Percentiles rank a stretch among this genome's conserved stretches.
Conservation (phyloP, 2,797 vertebrate genomes). For the Danio tinwini region DNA sequence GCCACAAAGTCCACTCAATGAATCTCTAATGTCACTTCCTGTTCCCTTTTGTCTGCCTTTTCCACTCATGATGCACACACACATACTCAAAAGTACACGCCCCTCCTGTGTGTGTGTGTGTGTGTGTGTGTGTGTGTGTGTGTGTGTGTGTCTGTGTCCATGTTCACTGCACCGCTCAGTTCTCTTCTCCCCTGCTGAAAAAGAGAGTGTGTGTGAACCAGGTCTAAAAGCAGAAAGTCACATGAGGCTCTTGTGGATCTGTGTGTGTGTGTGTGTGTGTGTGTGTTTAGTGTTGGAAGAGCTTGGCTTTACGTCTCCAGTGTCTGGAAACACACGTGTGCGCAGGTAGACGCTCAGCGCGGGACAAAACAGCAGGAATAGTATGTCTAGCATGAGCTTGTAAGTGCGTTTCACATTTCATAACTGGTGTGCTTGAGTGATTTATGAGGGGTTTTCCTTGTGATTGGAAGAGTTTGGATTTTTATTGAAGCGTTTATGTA, state of each 20-base stretch:
- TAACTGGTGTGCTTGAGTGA: background rate
- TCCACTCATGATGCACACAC: background rate
- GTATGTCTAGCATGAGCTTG: constrained; percentile 68
- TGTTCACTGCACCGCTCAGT: constrained; percentile 64
- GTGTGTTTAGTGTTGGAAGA: background rate
- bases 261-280: too few relatives aligned
- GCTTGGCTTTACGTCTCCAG: constrained; percentile 64
- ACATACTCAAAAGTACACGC: constrained; percentile 15
- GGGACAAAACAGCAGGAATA: constrained; percentile 60
- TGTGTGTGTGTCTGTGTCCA: constrained; percentile 35
- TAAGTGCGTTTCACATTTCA: constrained; percentile 67
- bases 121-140: constrained; percentile 19
- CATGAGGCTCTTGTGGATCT: background rate
- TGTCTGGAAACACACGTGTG: background rate
- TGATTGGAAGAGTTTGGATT: too few relatives aligned
- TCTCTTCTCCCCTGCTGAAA: constrained; percentile 25
- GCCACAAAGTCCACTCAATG: constrained; percentile 69
- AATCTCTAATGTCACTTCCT: constrained; percentile 83
- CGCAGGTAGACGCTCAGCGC: constrained; percentile 28
- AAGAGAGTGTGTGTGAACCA: too few relatives aligned
- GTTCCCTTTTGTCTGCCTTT: constrained; percentile 65
- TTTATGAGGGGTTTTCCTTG: background rate
- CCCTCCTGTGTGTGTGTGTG: constrained; percentile 45
- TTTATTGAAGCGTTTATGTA: too few relatives aligned
- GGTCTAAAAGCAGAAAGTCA: constrained; percentile 25